These are phyloP conservation scores for Zaprionus taronus DNA, from an alignment of 1,140 invertebrate genomes.

Conservation along the genomic window DNA sequence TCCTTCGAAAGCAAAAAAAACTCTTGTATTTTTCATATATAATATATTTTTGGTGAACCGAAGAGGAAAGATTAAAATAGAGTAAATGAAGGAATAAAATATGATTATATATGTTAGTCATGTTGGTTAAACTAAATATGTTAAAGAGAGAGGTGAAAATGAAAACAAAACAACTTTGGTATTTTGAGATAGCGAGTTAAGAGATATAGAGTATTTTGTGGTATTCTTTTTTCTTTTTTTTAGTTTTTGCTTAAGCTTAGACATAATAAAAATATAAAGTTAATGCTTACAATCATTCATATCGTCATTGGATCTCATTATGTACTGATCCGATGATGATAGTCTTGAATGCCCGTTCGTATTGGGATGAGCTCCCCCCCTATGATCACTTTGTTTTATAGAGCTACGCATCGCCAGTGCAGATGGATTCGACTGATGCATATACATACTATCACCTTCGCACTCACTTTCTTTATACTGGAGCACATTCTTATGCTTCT, in stretches of 20 bases:
- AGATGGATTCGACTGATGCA: slow-evolving; percentile 85
- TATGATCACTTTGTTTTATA: slow-evolving; percentile 84
- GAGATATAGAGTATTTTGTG: slow-evolving; percentile 71
- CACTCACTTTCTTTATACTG: slow-evolving; percentile 99
- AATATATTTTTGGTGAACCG: slow-evolving; percentile 39
- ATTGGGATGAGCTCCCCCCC: slow-evolving; percentile 85
- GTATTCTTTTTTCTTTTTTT: slow-evolving; percentile 55
- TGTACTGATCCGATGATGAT: slow-evolving; percentile 85
- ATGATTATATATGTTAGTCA: slow-evolving; percentile 38
- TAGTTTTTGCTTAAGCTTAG: slow-evolving; percentile 61
- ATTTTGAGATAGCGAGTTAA: slow-evolving; percentile 79
- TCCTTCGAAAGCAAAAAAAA: slow-evolving; percentile 58
- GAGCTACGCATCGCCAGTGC: slow-evolving; percentile 85
- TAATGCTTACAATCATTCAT: slow-evolving; percentile 85
- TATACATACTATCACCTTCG: slow-evolving; percentile 85
- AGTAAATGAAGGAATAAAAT: slow-evolving; percentile 18
- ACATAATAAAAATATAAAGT: slow-evolving; percentile 77
- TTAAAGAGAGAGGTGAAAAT: slow-evolving; percentile 57
- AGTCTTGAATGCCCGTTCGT: slow-evolving; percentile 85
- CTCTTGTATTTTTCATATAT: slow-evolving; percentile 65
- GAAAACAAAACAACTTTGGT: slow-evolving; percentile 63
- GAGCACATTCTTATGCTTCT: slow-evolving; percentile 95
- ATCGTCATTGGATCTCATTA: slow-evolving; percentile 85
- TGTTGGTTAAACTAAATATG: slow-evolving; percentile 38
- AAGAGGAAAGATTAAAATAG: not conserved